phyloP scores from a whole-genome alignment of 37 sponge, comb jelly and placozoan genomes.

The Tethya wilhelma region DNA sequence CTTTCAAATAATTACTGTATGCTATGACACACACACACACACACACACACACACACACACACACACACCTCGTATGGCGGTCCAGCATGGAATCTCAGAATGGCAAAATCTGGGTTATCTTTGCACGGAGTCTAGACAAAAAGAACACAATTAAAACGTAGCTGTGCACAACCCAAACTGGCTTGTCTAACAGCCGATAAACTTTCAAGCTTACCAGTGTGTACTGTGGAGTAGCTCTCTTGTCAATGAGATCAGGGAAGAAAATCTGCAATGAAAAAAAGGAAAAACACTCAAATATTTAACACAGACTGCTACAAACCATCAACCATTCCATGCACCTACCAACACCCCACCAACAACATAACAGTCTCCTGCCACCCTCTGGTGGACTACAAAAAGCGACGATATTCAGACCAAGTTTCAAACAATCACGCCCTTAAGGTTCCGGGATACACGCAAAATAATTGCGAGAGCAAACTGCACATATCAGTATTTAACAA shows the following conservation, averaged over 20 bases:
- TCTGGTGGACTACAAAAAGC: no score
- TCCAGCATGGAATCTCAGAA: slow-evolving; percentile 93
- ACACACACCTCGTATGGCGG: slow-evolving; percentile 99
- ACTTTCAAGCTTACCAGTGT: slow-evolving; percentile 57
- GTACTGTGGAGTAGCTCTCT: slow-evolving; percentile 88
- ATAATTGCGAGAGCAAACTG: no score
- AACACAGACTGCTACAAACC: neutral
- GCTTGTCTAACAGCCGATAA: neutral
- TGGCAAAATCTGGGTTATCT: slow-evolving; percentile 89
- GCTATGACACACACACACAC: no score
- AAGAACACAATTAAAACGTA: neutral
- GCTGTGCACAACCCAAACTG: neutral
- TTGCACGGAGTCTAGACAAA: slow-evolving; percentile 53
- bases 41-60: no score
- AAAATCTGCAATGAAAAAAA: slow-evolving; percentile 70
- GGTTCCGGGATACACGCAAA: no score
- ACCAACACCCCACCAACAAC: no score
- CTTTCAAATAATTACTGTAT: no score
- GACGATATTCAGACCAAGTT: no score
- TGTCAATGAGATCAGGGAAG: slow-evolving; percentile 97
- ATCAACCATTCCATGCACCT: no score
- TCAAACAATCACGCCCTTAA: no score
- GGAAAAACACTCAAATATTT: neutral
- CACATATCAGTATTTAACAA: no score
- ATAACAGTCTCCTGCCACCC: no score